phyloP scores from a whole-genome alignment of 2,797 vertebrate species.

The Semotilus atromaculatus region DNA sequence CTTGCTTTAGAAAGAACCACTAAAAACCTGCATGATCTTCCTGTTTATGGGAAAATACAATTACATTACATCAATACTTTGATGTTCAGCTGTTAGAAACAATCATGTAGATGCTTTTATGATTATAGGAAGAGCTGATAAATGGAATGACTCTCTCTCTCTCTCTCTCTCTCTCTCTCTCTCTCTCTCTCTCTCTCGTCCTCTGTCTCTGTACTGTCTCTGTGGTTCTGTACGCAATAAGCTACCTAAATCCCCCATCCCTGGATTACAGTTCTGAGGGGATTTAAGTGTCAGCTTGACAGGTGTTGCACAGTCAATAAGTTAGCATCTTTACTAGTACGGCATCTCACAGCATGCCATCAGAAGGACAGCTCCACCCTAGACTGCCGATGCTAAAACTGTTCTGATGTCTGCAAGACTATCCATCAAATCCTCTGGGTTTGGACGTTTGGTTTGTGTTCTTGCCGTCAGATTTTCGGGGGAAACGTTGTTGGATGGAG shows the following conservation, averaged over 20 bases:
- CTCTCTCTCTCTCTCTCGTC: slow-evolving; percentile 1
- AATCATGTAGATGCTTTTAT: slow-evolving; percentile 19
- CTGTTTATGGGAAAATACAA: slow-evolving; percentile 7
- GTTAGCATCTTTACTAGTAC: slow-evolving; percentile 33
- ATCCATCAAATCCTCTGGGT: neutral
- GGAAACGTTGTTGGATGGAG: neutral
- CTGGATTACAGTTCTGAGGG: slow-evolving; percentile 83
- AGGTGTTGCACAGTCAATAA: slow-evolving; percentile 70
- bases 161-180: too few species aligned
- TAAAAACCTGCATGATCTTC: neutral
- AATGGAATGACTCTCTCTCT: slow-evolving; percentile 24
- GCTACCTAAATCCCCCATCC: slow-evolving; percentile 83
- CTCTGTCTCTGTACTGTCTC: slow-evolving; percentile 18
- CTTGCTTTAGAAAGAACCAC: neutral
- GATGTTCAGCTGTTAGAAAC: neutral
- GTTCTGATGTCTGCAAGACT: neutral
- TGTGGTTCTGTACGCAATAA: slow-evolving; percentile 48
- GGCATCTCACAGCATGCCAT: slow-evolving; percentile 22
- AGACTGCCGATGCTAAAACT: neutral
- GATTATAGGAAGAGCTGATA: slow-evolving; percentile 20
- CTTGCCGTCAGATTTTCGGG: neutral
- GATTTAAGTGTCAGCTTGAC: slow-evolving; percentile 84
- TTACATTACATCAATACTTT: slow-evolving; percentile 3
- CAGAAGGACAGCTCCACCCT: slow-evolving; percentile 3
- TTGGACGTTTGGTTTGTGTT: slow-evolving; percentile 2